Evolutionary conservation across 2,797 vertebrate species (phyloP).

Genomic region (Distichodus sexfasciatus): DNA sequence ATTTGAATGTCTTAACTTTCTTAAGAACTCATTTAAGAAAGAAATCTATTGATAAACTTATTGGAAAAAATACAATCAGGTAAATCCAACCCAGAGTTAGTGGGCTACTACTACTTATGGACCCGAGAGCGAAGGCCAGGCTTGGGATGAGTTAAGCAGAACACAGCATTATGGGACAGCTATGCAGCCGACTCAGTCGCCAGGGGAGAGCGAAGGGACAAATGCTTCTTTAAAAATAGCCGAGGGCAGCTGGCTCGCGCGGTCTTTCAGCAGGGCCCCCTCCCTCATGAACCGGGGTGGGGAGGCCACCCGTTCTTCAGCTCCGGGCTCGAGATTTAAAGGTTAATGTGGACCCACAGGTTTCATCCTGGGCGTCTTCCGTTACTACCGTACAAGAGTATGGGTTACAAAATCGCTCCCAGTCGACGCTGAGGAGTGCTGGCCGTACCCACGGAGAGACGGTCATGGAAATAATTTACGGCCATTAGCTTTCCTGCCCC

Average conservation of each 20-base stretch:
- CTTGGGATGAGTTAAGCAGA: background rate
- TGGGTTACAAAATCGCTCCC: conserved; percentile 60
- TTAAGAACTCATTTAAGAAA: too few relatives aligned
- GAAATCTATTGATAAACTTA: too few relatives aligned
- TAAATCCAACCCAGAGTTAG: background rate
- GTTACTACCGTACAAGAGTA: conserved; percentile 54
- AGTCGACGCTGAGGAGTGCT: conserved; percentile 61
- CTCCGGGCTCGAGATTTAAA: conserved; percentile 48
- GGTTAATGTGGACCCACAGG: conserved; percentile 53
- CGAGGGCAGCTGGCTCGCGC: conserved; percentile 78
- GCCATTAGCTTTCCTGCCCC: conserved; percentile 68
- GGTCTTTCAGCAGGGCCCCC: conserved; percentile 78
- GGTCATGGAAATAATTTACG: conserved; percentile 80
- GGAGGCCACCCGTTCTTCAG: conserved; percentile 45
- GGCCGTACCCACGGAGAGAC: conserved; percentile 72
- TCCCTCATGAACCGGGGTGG: conserved; percentile 65
- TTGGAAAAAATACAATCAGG: too few relatives aligned
- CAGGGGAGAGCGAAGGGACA: conserved; percentile 76
- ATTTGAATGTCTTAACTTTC: too few relatives aligned
- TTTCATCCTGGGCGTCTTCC: conserved; percentile 52
- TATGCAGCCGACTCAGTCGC: conserved; percentile 78
- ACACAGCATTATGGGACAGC: conserved; percentile 44
- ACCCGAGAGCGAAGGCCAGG: conserved; percentile 10
- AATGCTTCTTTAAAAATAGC: conserved; percentile 84
- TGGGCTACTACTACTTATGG: background rate